A percentile compares a stretch with the other conserved stretches of the same genome.
phyloP scores from a whole-genome alignment of 2,797 vertebrate genomes.

The Sphenopsis melanotis region DNA sequence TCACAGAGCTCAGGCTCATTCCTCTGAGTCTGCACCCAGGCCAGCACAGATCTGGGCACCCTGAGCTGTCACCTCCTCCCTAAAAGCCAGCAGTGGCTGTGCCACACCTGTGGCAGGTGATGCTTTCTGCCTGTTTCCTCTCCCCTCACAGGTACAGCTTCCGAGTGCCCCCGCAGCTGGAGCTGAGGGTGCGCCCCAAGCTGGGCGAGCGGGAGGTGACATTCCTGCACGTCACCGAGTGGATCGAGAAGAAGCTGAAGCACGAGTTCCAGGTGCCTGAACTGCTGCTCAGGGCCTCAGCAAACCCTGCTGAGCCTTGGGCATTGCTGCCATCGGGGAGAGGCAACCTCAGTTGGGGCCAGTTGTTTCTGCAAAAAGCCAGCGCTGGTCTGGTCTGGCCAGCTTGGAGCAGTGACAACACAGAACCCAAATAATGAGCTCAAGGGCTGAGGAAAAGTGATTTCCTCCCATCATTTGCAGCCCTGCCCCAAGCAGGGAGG shows the following conservation, averaged over 20 bases:
- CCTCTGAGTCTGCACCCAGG: background rate
- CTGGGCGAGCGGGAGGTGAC: constrained; percentile 88
- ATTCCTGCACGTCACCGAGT: constrained; percentile 86
- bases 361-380: background rate
- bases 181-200: constrained; percentile 85
- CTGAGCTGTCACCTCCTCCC: background rate
- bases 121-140: background rate
- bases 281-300: background rate
- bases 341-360: background rate
- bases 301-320: background rate
- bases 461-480: background rate
- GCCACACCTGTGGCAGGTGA: rapidly evolving
- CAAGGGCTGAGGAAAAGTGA: background rate
- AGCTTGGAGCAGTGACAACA: background rate
- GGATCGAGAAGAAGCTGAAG: constrained; percentile 89
- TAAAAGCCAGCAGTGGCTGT: background rate
- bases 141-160: constrained; percentile 84
- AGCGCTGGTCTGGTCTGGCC: background rate
- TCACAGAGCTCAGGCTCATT: background rate
- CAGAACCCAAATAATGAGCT: background rate
- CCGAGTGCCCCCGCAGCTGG: constrained; percentile 83
- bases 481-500: background rate
- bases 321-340: rapidly evolving
- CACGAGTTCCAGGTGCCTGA: constrained; percentile 86
- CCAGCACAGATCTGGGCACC: background rate